Base-by-base conservation (phyloP, 2,113 vertebrate genomes). In the Saccopteryx leptura region DNA sequence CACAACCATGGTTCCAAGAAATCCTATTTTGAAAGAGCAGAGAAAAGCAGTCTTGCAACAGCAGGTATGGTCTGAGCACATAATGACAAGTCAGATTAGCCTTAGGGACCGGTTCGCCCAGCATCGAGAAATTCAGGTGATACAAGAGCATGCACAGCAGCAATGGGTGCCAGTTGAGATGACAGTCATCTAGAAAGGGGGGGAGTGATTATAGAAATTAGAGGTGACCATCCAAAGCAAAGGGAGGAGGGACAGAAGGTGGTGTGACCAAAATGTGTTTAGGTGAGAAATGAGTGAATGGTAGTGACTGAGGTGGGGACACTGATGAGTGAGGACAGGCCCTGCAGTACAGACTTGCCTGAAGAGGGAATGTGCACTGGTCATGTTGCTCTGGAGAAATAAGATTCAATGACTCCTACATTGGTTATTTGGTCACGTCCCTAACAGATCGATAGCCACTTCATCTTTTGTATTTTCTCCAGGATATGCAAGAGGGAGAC, bases 261-360 rank as follows among this genome's bases (percentile, higher is more conserved):
- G 2, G 33, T 26, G 56, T 79, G 19, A 18, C 7, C 14, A 19
- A 69, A 58, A 78, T 50, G 15, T 2, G 9, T 1, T 13, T 17
- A 17, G 33, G 9, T 5, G 13, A 50, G 14, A 19, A 61, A 50
- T 18, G 11, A 68, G 18, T 2, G 63, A 72, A 50, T 0, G 8
- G 8, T 1, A 54, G 12, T 31, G 11, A 69, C 0, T 1, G 33
- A 75, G 28, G 9, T 11, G 1, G 4, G 13, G 13, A 83, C 33
- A 26, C 48, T 7, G 3, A 4, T 1, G 50, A 68, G n/a, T 4
- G 4, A 14, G 23, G 18, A 56, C 26, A 79, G 28, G 7, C 28
- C 26, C 26, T 0, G 5, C 5, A 39, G 52, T 50, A 14, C 71
- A 31, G 3, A 23, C 26, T 69, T 19, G 9, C 21, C 28, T 52